Conservation (phyloP, 2,888 invertebrate species). For the Parnassius smintheus region DNA sequence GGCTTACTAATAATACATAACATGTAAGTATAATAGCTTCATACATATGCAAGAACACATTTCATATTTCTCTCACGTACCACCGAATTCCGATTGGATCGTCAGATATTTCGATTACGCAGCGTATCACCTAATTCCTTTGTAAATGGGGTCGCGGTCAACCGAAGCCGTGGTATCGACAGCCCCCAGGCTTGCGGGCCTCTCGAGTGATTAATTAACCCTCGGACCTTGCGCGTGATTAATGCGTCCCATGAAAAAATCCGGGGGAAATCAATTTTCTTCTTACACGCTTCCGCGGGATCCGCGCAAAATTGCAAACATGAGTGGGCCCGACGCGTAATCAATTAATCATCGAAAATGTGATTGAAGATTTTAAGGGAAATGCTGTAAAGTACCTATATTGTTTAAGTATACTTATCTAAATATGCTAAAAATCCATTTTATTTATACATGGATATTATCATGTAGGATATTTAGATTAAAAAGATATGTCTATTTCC, state of each 20-base stretch:
- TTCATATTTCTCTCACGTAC: conserved; percentile 19
- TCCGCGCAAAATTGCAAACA: conserved; percentile 26
- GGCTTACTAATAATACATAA: not conserved
- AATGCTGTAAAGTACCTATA: not conserved
- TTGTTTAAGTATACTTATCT: not conserved
- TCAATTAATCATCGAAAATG: conserved; percentile 20
- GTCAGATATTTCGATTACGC: conserved; percentile 33
- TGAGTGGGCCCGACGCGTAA: conserved; percentile 15
- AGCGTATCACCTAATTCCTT: conserved; percentile 26
- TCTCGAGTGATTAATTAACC: conserved; percentile 39
- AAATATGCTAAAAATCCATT: not conserved
- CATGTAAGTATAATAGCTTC: conserved; percentile 5
- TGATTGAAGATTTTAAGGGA: conserved; percentile 10
- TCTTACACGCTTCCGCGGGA: conserved; percentile 14
- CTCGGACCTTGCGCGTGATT: conserved; percentile 32
- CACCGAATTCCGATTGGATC: conserved; percentile 24
- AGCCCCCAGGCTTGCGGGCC: conserved; percentile 10
- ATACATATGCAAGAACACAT: not conserved
- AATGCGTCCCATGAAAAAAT: conserved; percentile 36
- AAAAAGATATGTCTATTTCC: too few relatives aligned
- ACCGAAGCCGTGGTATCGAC: conserved; percentile 28
- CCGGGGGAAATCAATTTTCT: conserved; percentile 35
- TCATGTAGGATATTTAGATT: too few relatives aligned
- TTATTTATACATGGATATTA: too few relatives aligned
- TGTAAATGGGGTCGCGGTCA: conserved; percentile 25